Percentiles rank a stretch among this genome's conserved stretches.
These are phyloP conservation scores for Leucoma salicis DNA, from an alignment of 2,888 invertebrate species.

Conservation along the genomic window DNA sequence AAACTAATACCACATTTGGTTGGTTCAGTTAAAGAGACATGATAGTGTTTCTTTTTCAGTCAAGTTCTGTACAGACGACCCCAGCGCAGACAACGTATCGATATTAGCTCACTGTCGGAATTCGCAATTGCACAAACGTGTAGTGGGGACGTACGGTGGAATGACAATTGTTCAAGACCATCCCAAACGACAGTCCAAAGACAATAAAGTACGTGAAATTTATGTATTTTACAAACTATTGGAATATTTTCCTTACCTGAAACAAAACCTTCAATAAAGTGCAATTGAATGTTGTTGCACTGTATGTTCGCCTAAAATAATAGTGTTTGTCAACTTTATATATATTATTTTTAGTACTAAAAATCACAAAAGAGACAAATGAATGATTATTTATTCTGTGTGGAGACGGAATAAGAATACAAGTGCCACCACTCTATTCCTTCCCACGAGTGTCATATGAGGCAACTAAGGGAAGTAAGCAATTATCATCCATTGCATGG, in stretches of 20 bases:
- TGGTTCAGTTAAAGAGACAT: conserved; percentile 19
- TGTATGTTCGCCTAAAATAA: too few relatives aligned
- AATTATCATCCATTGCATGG: too few relatives aligned
- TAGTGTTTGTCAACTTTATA: too few relatives aligned
- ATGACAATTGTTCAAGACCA: conserved; percentile 44
- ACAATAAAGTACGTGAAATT: conserved; percentile 44
- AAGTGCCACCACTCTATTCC: too few relatives aligned
- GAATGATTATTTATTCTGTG: too few relatives aligned
- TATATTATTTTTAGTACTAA: too few relatives aligned
- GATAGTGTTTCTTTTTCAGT: conserved; percentile 23
- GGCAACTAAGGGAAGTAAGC: too few relatives aligned
- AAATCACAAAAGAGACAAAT: too few relatives aligned
- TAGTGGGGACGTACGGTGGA: conserved; percentile 31
- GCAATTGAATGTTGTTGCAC: too few relatives aligned
- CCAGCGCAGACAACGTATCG: conserved; percentile 37
- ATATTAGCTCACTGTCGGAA: conserved; percentile 46
- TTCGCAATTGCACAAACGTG: conserved; percentile 46
- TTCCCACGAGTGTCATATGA: too few relatives aligned
- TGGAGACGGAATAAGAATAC: too few relatives aligned
- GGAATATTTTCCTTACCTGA: conserved; percentile 15
- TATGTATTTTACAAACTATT: conserved; percentile 33
- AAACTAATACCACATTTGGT: not conserved
- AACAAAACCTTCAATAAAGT: conserved; percentile 19
- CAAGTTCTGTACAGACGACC: conserved; percentile 32
- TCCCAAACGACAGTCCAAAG: conserved; percentile 37